These are phyloP conservation scores for Glomeris maerens DNA, from an alignment of 1,140 invertebrate genomes.

Conservation along the genomic window DNA sequence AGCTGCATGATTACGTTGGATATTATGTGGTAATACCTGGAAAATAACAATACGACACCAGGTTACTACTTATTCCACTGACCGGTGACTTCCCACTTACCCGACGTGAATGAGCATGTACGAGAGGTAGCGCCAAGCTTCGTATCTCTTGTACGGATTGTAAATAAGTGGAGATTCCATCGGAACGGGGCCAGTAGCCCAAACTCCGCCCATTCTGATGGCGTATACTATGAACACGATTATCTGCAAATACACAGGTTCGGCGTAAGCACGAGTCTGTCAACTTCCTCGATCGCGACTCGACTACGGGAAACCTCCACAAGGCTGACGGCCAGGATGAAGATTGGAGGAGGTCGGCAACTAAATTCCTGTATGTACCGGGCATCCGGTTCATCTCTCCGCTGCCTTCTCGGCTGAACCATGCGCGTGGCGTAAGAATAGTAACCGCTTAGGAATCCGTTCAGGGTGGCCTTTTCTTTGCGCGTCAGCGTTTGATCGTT, in stretches of 20 bases:
- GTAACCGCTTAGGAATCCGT: too few species aligned
- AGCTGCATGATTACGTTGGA: constrained; percentile 44
- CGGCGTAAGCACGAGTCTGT: too few species aligned
- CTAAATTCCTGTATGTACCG: neutral
- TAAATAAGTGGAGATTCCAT: constrained; percentile 58
- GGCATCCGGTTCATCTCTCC: too few species aligned
- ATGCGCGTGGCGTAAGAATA: too few species aligned
- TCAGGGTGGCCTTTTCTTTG: too few species aligned
- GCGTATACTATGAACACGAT: constrained; percentile 33
- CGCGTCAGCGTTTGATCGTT: too few species aligned
- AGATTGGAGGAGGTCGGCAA: neutral
- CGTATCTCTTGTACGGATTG: constrained; percentile 66
- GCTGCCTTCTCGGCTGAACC: too few species aligned
- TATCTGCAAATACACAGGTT: constrained; percentile 28
- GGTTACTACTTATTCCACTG: neutral
- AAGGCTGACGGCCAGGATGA: neutral
- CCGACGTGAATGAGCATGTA: constrained; percentile 97
- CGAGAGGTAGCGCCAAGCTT: constrained; percentile 82
- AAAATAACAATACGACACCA: constrained; percentile 29
- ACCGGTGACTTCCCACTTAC: constrained; percentile 26
- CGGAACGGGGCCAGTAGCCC: constrained; percentile 21
- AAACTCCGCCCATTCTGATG: constrained; percentile 24
- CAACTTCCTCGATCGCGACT: too few species aligned
- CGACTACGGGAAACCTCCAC: too few species aligned
- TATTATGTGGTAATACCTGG: constrained; percentile 37